These are phyloP conservation scores for Pyralis farinalis DNA, from an alignment of 2,888 invertebrate species.

Conservation along the genomic window DNA sequence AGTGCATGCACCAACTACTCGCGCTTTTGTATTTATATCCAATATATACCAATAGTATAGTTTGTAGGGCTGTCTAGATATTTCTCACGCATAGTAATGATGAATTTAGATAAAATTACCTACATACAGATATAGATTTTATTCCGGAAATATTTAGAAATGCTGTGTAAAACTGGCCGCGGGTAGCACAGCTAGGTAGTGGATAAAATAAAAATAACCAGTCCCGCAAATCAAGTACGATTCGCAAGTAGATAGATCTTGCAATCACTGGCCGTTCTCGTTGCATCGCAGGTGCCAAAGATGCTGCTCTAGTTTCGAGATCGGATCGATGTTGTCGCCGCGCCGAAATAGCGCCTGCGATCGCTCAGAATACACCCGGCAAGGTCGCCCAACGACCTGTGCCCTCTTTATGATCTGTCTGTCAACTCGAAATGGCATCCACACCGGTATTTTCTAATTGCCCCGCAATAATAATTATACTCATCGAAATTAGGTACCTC, in stretches of 20 bases:
- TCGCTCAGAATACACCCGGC: conserved; percentile 53
- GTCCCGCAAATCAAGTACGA: not conserved
- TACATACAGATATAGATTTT: too few relatives aligned
- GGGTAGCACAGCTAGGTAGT: too few relatives aligned
- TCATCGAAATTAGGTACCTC: too few relatives aligned
- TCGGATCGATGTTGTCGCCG: conserved; percentile 53
- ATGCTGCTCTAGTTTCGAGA: conserved; percentile 58
- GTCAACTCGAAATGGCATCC: conserved; percentile 34
- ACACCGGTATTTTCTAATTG: conserved; percentile 31
- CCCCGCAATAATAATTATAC: conserved; percentile 24
- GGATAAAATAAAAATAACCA: conserved; percentile 1
- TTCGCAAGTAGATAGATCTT: conserved; percentile 32
- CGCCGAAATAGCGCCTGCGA: conserved; percentile 60
- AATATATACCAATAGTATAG: too few relatives aligned
- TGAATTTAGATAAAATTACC: too few relatives aligned
- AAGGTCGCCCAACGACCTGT: conserved; percentile 59
- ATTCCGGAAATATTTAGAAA: too few relatives aligned
- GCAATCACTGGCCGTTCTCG: conserved; percentile 48
- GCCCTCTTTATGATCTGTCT: conserved; percentile 55
- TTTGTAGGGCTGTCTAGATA: too few relatives aligned
- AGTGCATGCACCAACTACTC: too few relatives aligned
- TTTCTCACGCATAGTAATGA: too few relatives aligned
- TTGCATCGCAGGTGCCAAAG: conserved; percentile 67
- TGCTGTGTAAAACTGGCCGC: too few relatives aligned
- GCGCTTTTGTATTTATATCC: too few relatives aligned